These are phyloP conservation scores for Octomys mimax DNA, from an alignment of 2,797 vertebrate species.

Conservation along the genomic window DNA sequence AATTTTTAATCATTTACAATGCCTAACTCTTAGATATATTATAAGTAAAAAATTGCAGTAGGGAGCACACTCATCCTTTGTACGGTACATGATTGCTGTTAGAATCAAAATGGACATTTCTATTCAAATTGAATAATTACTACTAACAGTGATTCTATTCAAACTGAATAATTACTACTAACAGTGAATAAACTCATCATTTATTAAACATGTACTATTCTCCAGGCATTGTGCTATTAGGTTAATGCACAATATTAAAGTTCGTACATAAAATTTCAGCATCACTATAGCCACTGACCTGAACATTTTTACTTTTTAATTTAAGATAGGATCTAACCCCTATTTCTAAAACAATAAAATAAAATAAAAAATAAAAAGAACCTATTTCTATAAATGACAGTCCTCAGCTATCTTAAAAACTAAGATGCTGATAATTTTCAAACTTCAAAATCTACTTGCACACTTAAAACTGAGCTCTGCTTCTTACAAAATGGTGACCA, in stretches of 20 bases:
- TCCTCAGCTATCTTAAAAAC: neutral
- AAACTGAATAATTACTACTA: neutral
- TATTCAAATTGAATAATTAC: neutral
- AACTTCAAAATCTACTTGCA: slow-evolving; percentile 7
- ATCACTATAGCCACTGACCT: neutral
- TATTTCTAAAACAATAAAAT: neutral
- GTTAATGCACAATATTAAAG: neutral
- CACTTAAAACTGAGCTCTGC: neutral
- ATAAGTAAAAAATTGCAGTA: neutral
- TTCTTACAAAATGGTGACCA: slow-evolving; percentile 28
- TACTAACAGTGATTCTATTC: neutral
- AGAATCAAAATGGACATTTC: slow-evolving; percentile 31
- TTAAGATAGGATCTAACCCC: neutral
- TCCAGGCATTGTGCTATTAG: neutral
- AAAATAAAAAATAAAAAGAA: no score
- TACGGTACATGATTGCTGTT: neutral
- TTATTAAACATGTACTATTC: neutral
- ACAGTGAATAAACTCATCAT: neutral
- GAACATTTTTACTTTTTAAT: neutral
- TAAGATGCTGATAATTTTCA: neutral
- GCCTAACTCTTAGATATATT: neutral
- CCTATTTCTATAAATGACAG: neutral
- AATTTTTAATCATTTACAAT: neutral
- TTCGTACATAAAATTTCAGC: neutral
- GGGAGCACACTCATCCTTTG: neutral